phyloP scores from a whole-genome alignment of 2,113 vertebrate genomes.

The Myodes glareolus region DNA sequence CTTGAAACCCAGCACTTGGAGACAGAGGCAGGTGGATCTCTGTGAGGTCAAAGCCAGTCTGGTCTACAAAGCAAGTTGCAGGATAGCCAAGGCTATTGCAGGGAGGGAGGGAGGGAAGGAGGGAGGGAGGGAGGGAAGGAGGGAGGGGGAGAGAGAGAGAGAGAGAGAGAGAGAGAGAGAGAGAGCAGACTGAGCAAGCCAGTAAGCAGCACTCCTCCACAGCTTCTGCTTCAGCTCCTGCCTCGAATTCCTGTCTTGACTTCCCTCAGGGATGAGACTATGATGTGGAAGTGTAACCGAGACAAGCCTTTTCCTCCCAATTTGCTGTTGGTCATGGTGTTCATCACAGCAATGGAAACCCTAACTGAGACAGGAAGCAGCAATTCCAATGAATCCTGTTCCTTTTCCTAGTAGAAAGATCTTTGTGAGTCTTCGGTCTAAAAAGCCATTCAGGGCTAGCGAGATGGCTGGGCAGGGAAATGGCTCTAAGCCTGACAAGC shows the following conservation, averaged over 20 bases:
- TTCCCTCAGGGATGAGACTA: background rate
- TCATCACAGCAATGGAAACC: background rate
- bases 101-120: background rate
- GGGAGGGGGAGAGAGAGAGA: background rate
- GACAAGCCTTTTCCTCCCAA: background rate
- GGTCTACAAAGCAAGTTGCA: background rate
- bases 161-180: background rate
- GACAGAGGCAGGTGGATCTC: background rate
- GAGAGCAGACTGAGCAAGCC: background rate
- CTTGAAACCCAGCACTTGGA: background rate
- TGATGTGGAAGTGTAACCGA: background rate
- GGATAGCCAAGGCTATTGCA: background rate
- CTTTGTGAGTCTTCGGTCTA: background rate
- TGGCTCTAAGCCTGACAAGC: background rate
- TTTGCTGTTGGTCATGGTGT: no score
- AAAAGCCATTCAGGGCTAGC: background rate
- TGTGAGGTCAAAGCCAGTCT: background rate
- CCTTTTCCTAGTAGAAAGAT: background rate
- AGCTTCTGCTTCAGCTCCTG: background rate
- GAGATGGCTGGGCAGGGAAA: background rate
- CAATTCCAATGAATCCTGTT: background rate
- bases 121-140: background rate
- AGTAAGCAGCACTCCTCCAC: background rate
- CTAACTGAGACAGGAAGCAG: background rate
- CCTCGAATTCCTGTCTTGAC: background rate